Evolutionary conservation across 1,140 invertebrate species (phyloP).

Genomic region (Drosophila insularis): DNA sequence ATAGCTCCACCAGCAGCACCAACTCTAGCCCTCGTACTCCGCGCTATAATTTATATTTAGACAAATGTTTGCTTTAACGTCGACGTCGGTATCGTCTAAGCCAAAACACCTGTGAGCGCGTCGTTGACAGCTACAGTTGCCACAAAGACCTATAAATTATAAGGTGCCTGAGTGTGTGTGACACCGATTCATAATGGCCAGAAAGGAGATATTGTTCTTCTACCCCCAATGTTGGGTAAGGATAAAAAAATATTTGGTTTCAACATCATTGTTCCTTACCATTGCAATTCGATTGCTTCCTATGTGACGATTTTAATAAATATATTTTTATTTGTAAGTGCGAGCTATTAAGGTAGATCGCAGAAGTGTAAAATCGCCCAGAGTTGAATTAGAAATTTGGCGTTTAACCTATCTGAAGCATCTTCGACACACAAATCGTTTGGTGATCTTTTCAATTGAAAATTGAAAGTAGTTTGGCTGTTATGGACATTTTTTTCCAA

Average conservation of each 20-base stretch:
- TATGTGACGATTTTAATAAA: neutral
- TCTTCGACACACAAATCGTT: slow-evolving; percentile 12
- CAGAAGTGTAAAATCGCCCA: neutral
- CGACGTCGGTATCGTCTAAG: slow-evolving; percentile 21
- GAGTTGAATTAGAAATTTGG: neutral
- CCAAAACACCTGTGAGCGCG: slow-evolving; percentile 55
- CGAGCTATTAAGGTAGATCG: neutral
- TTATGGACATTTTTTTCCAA: slow-evolving; percentile 50
- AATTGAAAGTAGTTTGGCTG: slow-evolving; percentile 39
- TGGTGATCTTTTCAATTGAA: slow-evolving; percentile 1
- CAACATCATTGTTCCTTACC: neutral
- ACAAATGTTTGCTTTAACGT: slow-evolving; percentile 48
- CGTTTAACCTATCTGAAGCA: slow-evolving; percentile 17
- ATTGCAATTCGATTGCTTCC: neutral
- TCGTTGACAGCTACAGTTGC: neutral
- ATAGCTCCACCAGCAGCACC: slow-evolving; percentile 8
- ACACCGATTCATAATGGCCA: slow-evolving; percentile 6
- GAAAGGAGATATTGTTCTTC: slow-evolving; percentile 5
- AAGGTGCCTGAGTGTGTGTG: slow-evolving; percentile 1
- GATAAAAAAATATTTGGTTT: neutral
- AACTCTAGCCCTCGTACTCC: slow-evolving; percentile 27
- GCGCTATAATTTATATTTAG: slow-evolving; percentile 45
- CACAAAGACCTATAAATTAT: slow-evolving; percentile 16
- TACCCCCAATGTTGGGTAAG: neutral
- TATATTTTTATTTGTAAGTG: neutral